Conservation (phyloP, 2,113 vertebrate species). For the Scalopus aquaticus region DNA sequence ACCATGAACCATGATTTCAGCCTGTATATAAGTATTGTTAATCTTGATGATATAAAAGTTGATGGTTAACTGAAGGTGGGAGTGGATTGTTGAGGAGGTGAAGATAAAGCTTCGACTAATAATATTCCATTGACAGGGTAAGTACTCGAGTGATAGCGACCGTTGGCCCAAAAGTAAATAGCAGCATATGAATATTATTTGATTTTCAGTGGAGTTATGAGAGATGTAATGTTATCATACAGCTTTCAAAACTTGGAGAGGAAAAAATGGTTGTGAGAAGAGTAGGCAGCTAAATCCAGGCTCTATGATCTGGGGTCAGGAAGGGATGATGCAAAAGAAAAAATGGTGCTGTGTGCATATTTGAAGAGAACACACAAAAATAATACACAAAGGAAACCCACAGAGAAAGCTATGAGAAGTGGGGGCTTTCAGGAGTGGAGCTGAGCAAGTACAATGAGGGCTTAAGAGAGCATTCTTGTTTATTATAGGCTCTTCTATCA, state of each 20-base stretch:
- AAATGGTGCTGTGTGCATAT: neutral
- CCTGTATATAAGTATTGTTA: neutral
- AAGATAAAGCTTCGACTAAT: neutral
- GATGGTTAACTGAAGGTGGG: neutral
- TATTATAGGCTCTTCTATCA: neutral
- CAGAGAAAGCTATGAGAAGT: neutral
- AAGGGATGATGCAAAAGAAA: neutral
- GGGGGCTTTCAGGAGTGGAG: neutral
- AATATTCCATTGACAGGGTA: neutral
- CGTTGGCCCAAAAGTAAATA: neutral
- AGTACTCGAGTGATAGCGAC: neutral
- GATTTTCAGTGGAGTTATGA: neutral
- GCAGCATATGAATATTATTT: neutral
- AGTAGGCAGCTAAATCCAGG: neutral
- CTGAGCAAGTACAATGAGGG: neutral
- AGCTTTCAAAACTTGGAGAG: neutral
- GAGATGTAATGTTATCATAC: neutral
- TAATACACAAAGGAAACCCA: neutral
- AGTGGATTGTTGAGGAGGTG: neutral
- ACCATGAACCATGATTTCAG: neutral
- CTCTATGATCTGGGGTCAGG: neutral
- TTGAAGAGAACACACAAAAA: neutral
- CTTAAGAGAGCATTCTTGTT: neutral
- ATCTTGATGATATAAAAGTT: neutral
- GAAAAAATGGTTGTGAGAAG: neutral